A percentile compares a stretch with the other conserved stretches of the same genome.
Conservation (phyloP, 2,797 vertebrate genomes). For the Buphagus erythrorhynchus region DNA sequence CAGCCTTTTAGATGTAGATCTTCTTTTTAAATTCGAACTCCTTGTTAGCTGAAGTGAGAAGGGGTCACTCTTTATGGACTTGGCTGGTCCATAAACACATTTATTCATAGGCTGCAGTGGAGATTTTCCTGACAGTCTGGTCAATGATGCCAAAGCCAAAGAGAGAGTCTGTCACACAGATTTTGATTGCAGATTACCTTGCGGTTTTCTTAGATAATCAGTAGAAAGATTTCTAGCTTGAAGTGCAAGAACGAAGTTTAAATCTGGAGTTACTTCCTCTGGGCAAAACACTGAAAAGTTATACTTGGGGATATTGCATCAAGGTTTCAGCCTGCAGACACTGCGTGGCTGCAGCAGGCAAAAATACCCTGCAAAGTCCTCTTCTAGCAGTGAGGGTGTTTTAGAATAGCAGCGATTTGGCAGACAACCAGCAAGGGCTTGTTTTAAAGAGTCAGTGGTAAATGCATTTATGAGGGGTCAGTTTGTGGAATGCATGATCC, state of each 20-base stretch:
- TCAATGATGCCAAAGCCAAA: neutral
- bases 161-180: neutral
- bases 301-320: neutral
- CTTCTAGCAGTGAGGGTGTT: neutral
- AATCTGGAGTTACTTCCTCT: neutral
- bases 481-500: neutral
- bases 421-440: constrained; percentile 22
- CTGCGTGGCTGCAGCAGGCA: neutral
- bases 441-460: neutral
- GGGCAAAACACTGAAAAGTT: neutral
- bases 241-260: neutral
- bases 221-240: neutral
- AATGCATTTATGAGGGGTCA: neutral
- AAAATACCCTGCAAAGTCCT: constrained; percentile 47
- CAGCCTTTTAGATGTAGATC: neutral
- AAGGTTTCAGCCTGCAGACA: constrained; percentile 35
- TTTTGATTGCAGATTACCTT: neutral
- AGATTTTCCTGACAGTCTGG: neutral
- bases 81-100: neutral
- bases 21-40: neutral
- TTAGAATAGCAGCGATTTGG: neutral
- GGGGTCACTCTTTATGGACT: neutral
- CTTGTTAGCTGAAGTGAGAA: neutral
- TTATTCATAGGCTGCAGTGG: neutral
- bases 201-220: neutral